Evolutionary conservation across 2,888 invertebrate species (phyloP).

Genomic region (Aspidapion aeneum): DNA sequence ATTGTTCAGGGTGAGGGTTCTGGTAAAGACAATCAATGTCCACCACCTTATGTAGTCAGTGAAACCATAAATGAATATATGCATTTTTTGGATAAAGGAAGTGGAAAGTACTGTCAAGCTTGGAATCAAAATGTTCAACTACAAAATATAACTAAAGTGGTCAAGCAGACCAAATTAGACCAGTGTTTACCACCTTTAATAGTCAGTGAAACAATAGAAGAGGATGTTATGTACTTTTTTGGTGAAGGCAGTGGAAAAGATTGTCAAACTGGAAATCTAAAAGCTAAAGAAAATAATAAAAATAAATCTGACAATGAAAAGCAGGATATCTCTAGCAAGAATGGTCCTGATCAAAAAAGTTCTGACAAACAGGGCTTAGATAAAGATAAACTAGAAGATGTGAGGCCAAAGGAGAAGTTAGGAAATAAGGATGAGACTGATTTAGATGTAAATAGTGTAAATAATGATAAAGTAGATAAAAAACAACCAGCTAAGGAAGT

Average conservation of each 20-base stretch:
- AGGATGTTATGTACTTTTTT: conserved; percentile 64
- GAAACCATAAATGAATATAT: conserved; percentile 73
- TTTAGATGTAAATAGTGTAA: conserved; percentile 11
- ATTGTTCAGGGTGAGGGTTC: conserved; percentile 64
- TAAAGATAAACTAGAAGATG: background rate
- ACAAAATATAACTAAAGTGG: background rate
- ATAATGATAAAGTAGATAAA: conserved; percentile 11
- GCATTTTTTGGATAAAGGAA: conserved; percentile 68
- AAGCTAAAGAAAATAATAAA: conserved; percentile 13
- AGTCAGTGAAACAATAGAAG: conserved; percentile 69
- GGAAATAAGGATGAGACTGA: conserved; percentile 18
- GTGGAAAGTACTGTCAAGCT: conserved; percentile 67
- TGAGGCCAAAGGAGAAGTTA: conserved; percentile 12
- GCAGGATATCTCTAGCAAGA: conserved; percentile 6
- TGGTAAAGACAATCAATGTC: conserved; percentile 57
- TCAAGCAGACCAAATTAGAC: conserved; percentile 22
- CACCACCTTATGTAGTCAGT: conserved; percentile 46
- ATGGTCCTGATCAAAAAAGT: conserved; percentile 8
- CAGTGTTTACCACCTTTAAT: conserved; percentile 14
- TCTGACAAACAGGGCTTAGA: background rate
- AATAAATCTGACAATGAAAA: background rate
- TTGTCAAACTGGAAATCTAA: conserved; percentile 70
- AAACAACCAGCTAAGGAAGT: conserved; percentile 23
- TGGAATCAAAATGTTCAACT: conserved; percentile 56
- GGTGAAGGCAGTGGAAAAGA: conserved; percentile 71